phyloP scores from a whole-genome alignment of 2,113 vertebrate genomes.

The Eptesicus fuscus region DNA sequence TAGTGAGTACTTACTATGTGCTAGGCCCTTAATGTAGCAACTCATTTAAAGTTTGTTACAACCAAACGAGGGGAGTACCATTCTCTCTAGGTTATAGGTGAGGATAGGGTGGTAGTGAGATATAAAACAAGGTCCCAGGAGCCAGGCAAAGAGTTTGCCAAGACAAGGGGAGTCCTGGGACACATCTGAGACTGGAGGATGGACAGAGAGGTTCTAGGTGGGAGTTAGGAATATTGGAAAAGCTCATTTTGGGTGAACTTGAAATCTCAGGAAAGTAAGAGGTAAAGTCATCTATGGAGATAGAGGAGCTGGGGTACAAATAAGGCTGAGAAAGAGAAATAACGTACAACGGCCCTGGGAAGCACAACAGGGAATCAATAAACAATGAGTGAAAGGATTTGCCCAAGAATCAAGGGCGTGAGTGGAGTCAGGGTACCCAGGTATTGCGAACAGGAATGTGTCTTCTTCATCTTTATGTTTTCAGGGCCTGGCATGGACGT shows the following conservation, averaged over 20 bases:
- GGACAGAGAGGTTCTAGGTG: too few species aligned
- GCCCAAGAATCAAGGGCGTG: fast-evolving
- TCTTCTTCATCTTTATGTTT: neutral
- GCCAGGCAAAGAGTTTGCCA: neutral
- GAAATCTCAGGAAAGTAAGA: neutral
- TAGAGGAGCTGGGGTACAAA: neutral
- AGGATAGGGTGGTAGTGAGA: neutral
- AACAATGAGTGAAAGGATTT: neutral
- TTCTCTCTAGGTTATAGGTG: neutral
- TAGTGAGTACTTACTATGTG: neutral
- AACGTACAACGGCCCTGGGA: neutral
- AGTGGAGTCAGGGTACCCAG: neutral
- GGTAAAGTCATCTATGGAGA: neutral
- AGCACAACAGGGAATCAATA: neutral
- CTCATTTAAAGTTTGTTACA: neutral
- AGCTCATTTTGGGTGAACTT: neutral
- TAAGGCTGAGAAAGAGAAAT: neutral
- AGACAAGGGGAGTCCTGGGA: neutral
- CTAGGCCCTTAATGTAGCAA: neutral
- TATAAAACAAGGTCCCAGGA: neutral
- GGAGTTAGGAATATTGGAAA: neutral
- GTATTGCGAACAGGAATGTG: too few species aligned
- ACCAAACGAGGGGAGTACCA: neutral
- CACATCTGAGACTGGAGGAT: neutral
- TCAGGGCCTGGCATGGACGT: neutral